Base-by-base conservation (phyloP, 2,113 vertebrate species). In the Pogonocichla stellata region DNA sequence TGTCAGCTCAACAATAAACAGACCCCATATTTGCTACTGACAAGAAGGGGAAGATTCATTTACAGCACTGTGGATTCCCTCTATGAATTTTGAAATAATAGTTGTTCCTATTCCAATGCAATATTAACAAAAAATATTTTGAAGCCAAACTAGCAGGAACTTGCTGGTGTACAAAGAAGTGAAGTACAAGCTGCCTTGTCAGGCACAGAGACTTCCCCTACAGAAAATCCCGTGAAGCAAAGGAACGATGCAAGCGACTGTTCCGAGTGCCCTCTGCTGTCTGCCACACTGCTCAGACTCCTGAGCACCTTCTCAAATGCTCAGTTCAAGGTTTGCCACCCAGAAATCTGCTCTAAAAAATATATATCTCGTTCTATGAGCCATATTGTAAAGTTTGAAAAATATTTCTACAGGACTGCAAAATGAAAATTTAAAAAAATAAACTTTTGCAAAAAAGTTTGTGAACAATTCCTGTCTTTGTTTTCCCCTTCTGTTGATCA, bases 191-290 rank as follows among this genome's bases (percentile, higher is more conserved):
- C 64, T 19, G 11, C 58, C 62, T 78, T 70, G 26, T 65, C 64
- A 91, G 85, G n/a, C 25, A 29, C 54, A 8, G 40, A 79, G 54
- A n/a, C 12, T 86, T 94, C 62, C 87, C 42, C n/a, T 19, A 5
- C 15, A 75, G 42, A 17, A 43, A 79, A 70, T 26, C 42, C 81
- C 14, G 23, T 0, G 43, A 14, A 73, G 81, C 9, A 11, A 33
- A 54, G 61, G 43, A 38, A 20, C 0, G 50, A 65, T 65, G 84
- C 61, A 92, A 97, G 91, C 6, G 4, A 25, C 82, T 94, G 95
- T 6, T 66, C 86, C 25, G 74, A 88, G 93, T 90, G 96, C 96
- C 96, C 95, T 70, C 96, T 97, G 94, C 93, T 94, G 96, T 60
- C 93, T 74, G 74, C 22, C 1, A 3, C 61, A 1, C 34, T 54